Evolutionary conservation across 2,797 vertebrate genomes (phyloP).

Genomic region (Gobionotothen gibberifrons): DNA sequence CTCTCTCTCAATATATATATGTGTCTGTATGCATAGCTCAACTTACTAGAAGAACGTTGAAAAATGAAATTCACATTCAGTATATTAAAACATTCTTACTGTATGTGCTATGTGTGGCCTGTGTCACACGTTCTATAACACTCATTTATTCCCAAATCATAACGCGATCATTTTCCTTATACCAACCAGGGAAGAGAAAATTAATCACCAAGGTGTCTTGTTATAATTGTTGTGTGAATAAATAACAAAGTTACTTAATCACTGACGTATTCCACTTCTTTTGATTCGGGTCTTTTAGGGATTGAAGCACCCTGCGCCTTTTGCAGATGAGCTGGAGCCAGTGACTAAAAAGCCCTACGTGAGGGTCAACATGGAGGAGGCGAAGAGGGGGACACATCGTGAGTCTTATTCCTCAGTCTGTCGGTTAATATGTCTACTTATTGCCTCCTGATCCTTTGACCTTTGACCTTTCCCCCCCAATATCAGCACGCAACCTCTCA

Average conservation of each 20-base stretch:
- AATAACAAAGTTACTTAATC: not conserved
- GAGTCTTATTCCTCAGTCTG: conserved; percentile 71
- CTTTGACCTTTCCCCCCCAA: not conserved
- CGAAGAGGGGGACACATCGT: conserved; percentile 92
- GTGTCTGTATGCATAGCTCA: not conserved
- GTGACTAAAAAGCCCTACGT: conserved; percentile 87
- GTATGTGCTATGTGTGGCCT: not conserved
- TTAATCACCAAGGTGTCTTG: not conserved
- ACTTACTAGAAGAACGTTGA: not conserved
- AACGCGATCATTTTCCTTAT: not conserved
- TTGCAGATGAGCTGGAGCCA: conserved; percentile 92
- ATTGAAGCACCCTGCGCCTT: conserved; percentile 92
- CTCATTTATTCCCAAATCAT: conserved; percentile 12
- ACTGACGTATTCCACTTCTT: conserved; percentile 5
- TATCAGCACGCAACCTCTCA: not conserved
- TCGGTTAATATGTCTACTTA: not conserved
- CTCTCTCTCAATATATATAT: no score
- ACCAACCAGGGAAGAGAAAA: not conserved
- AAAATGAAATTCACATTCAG: no score
- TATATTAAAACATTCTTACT: no score
- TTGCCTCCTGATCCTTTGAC: not conserved
- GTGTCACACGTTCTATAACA: not conserved
- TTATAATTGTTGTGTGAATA: not conserved
- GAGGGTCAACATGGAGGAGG: conserved; percentile 94
- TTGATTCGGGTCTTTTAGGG: conserved; percentile 79